Conservation (phyloP, 1,140 invertebrate species). For the Sipha flava region DNA sequence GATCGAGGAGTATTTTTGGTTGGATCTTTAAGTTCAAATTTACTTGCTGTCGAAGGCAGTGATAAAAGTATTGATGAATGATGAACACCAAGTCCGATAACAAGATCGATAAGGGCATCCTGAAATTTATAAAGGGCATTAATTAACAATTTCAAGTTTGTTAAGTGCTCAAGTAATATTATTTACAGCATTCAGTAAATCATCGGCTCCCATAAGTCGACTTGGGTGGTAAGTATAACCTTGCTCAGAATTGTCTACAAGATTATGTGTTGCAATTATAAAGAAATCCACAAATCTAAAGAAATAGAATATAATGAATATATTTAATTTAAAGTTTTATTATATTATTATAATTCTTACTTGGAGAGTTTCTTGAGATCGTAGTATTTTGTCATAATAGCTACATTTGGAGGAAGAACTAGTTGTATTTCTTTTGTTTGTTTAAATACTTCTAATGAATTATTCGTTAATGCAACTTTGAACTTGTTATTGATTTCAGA, state of each 20-base stretch:
- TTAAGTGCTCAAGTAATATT: background rate
- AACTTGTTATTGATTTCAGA: background rate
- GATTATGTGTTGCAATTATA: constrained; percentile 59
- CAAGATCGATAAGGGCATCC: constrained; percentile 68
- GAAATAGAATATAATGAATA: background rate
- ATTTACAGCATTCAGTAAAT: constrained; percentile 66
- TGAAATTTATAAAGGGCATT: constrained; percentile 41
- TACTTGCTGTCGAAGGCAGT: constrained; percentile 56
- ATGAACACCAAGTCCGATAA: constrained; percentile 59
- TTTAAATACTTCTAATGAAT: background rate
- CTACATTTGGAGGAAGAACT: constrained; percentile 53
- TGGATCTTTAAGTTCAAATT: constrained; percentile 56
- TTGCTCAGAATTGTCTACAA: constrained; percentile 53
- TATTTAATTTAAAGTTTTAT: background rate
- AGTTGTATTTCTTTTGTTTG: constrained; percentile 49
- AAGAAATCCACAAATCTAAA: constrained; percentile 54
- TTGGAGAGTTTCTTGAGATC: constrained; percentile 56
- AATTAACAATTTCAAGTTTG: background rate
- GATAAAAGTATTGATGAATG: constrained; percentile 60
- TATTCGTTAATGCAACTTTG: background rate
- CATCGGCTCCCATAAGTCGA: constrained; percentile 64
- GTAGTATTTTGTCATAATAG: constrained; percentile 59
- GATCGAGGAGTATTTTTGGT: constrained; percentile 61
- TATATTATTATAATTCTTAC: constrained; percentile 39
- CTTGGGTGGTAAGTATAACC: constrained; percentile 63